Base-by-base conservation (phyloP, 2,797 vertebrate genomes). In the Bradypodion pumilum region DNA sequence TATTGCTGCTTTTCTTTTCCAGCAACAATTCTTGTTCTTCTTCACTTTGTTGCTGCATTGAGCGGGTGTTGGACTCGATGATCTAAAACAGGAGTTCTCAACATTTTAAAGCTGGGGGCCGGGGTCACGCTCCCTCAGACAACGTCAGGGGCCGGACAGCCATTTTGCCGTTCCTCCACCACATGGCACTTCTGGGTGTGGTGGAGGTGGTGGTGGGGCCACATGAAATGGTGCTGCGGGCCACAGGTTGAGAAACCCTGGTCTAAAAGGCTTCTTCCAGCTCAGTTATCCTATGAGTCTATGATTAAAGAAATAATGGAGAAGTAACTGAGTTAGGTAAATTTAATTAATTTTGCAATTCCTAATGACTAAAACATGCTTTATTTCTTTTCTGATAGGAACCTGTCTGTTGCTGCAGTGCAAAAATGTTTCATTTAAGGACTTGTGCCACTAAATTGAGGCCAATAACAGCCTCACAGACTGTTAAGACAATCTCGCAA, bases 351-450 rank as follows among this genome's bases (percentile, higher is more conserved):
- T 12, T 49, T 79, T 79, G 21, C 27, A 74, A 19, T 21, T 12
- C 66, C 5, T 74, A 74, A 42, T 40, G 1, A 0, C 27, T 93
- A 69, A 93, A 77, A 23, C 16, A 0, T 16, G 84, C 69, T 60
- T 87, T 70, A 37, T 40, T 86, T 88, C 83, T 94, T 19, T 89
- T 40, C 75, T 72, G 27, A 84, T 93, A 95, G 95, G 92, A 89
- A 0, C 76, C 74, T 1, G 90, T 35, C 92, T 90, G 92, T 90
- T 89, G 65, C 88, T 60, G 84, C 89, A 60, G 86, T 91, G 95
- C 95, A 94, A 95, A 92, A 52, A 99, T 99, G 98, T 96, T 98
- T 93, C 94, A 95, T 80, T 96, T 99, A 96, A 97, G 97, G 97
- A 98, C 97, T 97, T 97, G 97, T 90, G 96, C 95, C 1, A 90